These are phyloP conservation scores for Helicolenus hilgendorfi DNA, from an alignment of 2,797 vertebrate species.

Conservation along the genomic window DNA sequence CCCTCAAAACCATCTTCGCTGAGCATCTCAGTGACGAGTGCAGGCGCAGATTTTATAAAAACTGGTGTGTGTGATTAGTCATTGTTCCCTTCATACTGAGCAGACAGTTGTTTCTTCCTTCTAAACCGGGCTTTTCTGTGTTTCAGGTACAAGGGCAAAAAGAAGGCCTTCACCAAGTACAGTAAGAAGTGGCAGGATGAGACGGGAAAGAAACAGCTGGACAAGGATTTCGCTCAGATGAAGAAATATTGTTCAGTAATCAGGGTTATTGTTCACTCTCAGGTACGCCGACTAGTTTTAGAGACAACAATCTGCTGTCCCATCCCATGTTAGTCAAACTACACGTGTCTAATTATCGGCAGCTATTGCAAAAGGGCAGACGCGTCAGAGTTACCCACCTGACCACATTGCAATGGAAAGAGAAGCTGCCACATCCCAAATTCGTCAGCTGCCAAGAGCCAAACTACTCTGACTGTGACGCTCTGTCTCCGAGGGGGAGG, in stretches of 20 bases:
- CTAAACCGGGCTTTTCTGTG: neutral
- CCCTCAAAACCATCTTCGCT: slow-evolving; percentile 95
- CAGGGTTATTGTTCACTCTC: slow-evolving; percentile 95
- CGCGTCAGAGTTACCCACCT: slow-evolving; percentile 13
- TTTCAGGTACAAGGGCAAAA: slow-evolving; percentile 95
- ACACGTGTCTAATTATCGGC: neutral
- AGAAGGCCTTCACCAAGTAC: slow-evolving; percentile 97
- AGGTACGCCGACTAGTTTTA: slow-evolving; percentile 88
- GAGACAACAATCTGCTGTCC: neutral
- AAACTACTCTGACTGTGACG: slow-evolving; percentile 4
- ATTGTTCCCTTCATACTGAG: neutral
- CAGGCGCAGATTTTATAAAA: slow-evolving; percentile 96
- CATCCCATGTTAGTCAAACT: neutral
- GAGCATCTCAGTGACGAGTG: slow-evolving; percentile 97
- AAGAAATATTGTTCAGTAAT: slow-evolving; percentile 97
- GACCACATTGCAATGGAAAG: slow-evolving; percentile 26
- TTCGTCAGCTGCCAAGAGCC: neutral
- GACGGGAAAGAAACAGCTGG: slow-evolving; percentile 93
- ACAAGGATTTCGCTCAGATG: slow-evolving; percentile 94
- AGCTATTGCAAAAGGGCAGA: slow-evolving; percentile 36
- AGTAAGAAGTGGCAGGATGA: slow-evolving; percentile 96
- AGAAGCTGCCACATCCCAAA: slow-evolving; percentile 38
- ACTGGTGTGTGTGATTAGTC: slow-evolving; percentile 88
- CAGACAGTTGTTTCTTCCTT: neutral
- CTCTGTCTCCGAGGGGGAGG: slow-evolving; percentile 27